phyloP scores from a whole-genome alignment of 1,140 invertebrate species.

The Panulirus ornatus region DNA sequence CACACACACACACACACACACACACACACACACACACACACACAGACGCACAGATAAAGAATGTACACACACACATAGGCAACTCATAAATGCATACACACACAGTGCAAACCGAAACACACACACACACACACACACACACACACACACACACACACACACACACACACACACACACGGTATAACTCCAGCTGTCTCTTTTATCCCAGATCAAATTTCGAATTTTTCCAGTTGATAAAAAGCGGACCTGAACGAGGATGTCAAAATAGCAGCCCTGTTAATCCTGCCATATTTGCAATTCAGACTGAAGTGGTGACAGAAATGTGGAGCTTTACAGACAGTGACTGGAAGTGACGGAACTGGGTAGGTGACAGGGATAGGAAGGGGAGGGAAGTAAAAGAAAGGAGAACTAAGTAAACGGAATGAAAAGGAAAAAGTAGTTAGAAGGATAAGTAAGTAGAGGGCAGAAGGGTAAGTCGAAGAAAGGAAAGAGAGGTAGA shows the following conservation, averaged over 20 bases:
- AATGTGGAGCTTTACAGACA: background rate
- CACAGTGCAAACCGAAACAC: background rate
- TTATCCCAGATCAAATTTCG: constrained; percentile 26
- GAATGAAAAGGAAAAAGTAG: background rate
- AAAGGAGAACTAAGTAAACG: background rate
- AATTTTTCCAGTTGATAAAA: constrained; percentile 34
- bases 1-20: background rate
- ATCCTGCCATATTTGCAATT: constrained; percentile 37
- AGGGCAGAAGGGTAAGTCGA: background rate
- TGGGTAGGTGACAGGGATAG: constrained; percentile 26
- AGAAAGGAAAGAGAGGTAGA: constrained; percentile 19
- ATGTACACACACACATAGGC: background rate
- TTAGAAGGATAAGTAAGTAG: background rate
- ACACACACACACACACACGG: constrained; percentile 16
- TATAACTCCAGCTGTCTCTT: background rate
- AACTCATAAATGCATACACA: background rate
- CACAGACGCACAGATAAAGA: background rate
- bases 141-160: constrained; percentile 33
- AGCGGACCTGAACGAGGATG: background rate
- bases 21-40: background rate
- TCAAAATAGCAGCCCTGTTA: constrained; percentile 13
- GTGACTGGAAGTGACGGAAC: background rate
- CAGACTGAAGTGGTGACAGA: constrained; percentile 34
- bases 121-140: constrained; percentile 28
- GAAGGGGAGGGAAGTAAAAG: background rate